phyloP scores from a whole-genome alignment of 2,888 invertebrate species.

The Mesochorus sp. region DNA sequence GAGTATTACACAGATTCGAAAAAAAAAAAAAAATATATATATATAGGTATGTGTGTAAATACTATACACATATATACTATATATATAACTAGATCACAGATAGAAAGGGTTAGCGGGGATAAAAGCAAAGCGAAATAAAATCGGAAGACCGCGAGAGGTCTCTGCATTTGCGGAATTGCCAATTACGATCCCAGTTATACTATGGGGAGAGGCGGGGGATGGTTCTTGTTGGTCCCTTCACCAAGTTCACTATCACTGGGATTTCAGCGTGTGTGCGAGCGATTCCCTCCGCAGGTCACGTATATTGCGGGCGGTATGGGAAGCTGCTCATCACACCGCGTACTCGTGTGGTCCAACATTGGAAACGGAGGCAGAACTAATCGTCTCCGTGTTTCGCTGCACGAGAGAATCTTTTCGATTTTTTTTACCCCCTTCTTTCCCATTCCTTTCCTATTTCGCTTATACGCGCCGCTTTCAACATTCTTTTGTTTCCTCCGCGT shows the following conservation, averaged over 20 bases:
- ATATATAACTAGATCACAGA: background rate
- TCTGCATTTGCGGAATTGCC: conserved; percentile 57
- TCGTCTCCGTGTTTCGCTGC: conserved; percentile 1
- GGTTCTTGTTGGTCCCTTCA: conserved; percentile 20
- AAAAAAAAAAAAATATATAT: too few species aligned
- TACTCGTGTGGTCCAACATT: conserved; percentile 14
- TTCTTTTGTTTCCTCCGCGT: background rate
- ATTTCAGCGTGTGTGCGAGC: conserved; percentile 31
- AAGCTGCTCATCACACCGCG: conserved; percentile 8
- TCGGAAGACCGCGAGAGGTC: conserved; percentile 48
- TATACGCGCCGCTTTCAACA: background rate
- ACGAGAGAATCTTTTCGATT: background rate
- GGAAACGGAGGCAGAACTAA: conserved; percentile 11
- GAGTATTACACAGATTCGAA: background rate
- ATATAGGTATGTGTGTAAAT: background rate
- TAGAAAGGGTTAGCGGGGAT: conserved; percentile 1
- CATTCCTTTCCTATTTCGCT: background rate
- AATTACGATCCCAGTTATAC: conserved; percentile 64
- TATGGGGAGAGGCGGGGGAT: background rate
- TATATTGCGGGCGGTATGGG: conserved; percentile 14
- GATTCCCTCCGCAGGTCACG: conserved; percentile 57
- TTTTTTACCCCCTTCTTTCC: background rate
- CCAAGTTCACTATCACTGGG: conserved; percentile 19
- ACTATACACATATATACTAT: background rate
- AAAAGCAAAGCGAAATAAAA: conserved; percentile 48